Conservation (phyloP, 2,888 invertebrate genomes). For the Clanis bilineata region DNA sequence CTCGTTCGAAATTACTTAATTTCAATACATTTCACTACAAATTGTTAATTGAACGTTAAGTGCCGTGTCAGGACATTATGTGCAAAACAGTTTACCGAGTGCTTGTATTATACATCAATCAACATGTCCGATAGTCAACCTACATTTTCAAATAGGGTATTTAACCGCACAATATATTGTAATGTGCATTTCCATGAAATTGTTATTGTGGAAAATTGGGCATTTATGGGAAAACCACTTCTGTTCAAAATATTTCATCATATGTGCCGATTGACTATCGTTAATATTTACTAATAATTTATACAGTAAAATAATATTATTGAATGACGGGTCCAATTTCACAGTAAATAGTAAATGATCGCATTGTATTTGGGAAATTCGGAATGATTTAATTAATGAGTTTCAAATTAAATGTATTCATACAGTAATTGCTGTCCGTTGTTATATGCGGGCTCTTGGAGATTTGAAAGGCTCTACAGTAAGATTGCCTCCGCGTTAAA, state of each 20-base stretch:
- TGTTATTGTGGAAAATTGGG: neutral
- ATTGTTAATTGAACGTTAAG: neutral
- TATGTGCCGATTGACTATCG: no score
- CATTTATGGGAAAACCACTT: no score
- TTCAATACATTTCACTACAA: neutral
- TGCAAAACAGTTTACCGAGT: neutral
- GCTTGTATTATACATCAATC: neutral
- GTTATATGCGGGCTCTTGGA: neutral
- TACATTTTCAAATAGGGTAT: neutral
- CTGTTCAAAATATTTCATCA: no score
- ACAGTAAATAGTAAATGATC: no score
- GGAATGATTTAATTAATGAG: no score
- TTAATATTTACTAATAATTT: no score
- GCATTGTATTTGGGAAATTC: no score
- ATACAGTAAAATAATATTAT: no score
- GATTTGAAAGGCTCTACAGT: neutral
- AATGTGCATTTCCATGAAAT: neutral
- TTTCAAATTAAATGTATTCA: neutral
- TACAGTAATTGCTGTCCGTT: neutral
- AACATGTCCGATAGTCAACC: neutral
- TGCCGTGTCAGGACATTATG: neutral
- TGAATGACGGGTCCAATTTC: no score
- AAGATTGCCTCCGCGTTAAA: neutral
- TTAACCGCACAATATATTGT: neutral
- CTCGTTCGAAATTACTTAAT: neutral